A percentile compares a stretch with the other conserved stretches of the same genome.
phyloP scores from a whole-genome alignment of 2,113 vertebrate species.

The Oreocharis arfaki region DNA sequence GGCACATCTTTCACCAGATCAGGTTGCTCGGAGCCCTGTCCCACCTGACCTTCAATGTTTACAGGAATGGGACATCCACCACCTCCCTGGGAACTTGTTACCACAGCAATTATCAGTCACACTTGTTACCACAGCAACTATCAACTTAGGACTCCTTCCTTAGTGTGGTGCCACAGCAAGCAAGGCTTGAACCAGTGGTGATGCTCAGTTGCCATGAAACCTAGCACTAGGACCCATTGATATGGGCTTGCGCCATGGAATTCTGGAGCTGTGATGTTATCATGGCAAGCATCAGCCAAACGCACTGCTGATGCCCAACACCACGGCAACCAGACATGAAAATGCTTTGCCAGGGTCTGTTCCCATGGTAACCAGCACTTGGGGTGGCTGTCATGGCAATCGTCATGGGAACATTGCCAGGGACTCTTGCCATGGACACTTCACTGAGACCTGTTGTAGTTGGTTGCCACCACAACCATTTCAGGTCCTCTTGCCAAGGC shows the following conservation, averaged over 20 bases:
- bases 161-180: background rate
- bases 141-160: background rate
- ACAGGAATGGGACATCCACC: background rate
- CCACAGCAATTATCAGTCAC: background rate
- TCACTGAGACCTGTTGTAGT: background rate
- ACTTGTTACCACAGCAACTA: background rate
- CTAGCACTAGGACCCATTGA: no score
- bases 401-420: background rate
- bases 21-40: background rate
- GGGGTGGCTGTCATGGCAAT: background rate
- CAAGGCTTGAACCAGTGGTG: background rate
- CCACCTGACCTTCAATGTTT: background rate
- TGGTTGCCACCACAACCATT: background rate
- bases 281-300: background rate
- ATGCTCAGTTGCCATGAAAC: background rate
- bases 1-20: background rate
- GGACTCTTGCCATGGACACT: background rate
- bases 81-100: background rate
- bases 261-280: background rate
- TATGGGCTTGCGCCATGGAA: background rate
- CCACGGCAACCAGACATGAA: background rate
- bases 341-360: background rate
- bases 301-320: background rate
- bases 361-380: no score
- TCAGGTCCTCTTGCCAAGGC: no score